Conservation (phyloP, 1,140 invertebrate genomes). For the Drosophila pseudoananassae region DNA sequence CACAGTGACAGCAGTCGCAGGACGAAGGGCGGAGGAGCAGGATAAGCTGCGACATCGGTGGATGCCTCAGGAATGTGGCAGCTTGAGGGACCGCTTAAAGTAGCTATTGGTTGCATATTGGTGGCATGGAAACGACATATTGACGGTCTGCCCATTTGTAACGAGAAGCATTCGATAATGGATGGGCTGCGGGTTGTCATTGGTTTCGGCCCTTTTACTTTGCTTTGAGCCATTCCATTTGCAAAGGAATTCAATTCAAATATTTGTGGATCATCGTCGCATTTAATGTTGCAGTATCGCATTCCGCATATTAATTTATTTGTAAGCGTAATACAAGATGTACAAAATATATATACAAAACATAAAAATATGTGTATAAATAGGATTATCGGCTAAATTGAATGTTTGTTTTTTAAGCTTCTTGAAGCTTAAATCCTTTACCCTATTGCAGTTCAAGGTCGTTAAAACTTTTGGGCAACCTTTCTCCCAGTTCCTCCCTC, state of each 20-base stretch:
- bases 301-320: constrained; percentile 4
- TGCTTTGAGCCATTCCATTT: not conserved
- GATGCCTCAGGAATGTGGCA: constrained; percentile 12
- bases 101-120: constrained; percentile 24
- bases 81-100: constrained; percentile 45
- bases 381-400: constrained; percentile 18
- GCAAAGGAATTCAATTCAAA: not conserved
- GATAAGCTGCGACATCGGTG: constrained; percentile 9
- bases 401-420: constrained; percentile 16
- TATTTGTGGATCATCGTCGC: not conserved
- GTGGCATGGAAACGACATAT: constrained; percentile 17
- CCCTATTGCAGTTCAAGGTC: not conserved
- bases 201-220: constrained; percentile 2
- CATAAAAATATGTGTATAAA: constrained; percentile 13
- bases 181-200: constrained; percentile 27
- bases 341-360: constrained; percentile 17
- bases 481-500: constrained; percentile 2
- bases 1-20: not conserved
- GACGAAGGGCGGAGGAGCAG: not conserved
- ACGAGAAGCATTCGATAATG: constrained; percentile 33
- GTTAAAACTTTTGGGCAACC: constrained; percentile 22
- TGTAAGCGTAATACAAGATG: not conserved
- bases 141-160: constrained; percentile 31
- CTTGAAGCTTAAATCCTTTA: not conserved
- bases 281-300: not conserved